These are phyloP conservation scores for Urocitellus parryii DNA, from an alignment of 2,113 vertebrate genomes.

Conservation along the genomic window DNA sequence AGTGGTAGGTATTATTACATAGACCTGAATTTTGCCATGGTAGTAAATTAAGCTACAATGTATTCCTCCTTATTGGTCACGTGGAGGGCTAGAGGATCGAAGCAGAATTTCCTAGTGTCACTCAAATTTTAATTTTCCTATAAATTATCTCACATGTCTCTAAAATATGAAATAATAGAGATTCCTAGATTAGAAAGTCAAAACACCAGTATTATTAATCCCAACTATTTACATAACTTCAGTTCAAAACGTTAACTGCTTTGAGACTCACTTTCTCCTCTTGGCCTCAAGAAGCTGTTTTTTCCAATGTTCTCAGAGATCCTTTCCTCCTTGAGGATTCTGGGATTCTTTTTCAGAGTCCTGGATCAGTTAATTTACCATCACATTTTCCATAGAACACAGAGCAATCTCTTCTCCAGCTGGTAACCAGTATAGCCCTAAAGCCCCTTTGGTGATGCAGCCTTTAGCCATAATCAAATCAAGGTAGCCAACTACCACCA, in stretches of 20 bases:
- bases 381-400: not conserved
- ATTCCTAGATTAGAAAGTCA: not conserved
- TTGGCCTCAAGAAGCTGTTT: not conserved
- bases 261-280: not conserved
- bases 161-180: not conserved
- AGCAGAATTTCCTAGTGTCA: not conserved
- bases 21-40: not conserved
- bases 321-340: not conserved
- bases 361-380: not conserved
- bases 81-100: not conserved
- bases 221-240: not conserved
- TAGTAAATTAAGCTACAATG: not conserved
- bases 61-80: not conserved
- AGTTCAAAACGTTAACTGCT: not conserved
- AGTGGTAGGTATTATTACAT: not conserved
- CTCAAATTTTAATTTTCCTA: slow-evolving; percentile 29
- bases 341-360: not conserved
- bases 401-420: not conserved
- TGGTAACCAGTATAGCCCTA: not conserved
- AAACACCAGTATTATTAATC: not conserved
- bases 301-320: not conserved
- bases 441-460: not conserved
- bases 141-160: not conserved
- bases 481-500: not conserved
- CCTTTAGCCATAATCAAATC: not conserved